Conservation (phyloP, 2,113 vertebrate genomes). For the Myiozetetes cayanensis region DNA sequence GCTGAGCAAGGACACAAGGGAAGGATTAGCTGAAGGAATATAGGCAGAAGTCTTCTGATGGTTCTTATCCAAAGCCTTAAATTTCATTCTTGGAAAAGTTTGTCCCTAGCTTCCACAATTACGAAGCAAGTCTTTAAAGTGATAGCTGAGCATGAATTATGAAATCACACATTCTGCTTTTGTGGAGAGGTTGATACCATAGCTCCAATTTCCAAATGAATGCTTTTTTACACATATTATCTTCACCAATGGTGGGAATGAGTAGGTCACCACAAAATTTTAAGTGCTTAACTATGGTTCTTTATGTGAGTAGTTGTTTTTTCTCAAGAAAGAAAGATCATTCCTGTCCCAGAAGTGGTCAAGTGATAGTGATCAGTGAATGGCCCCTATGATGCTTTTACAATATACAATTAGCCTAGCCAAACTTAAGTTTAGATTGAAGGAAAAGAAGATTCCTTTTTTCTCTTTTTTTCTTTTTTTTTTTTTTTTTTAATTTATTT, state of each 20-base stretch:
- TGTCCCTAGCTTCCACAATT: neutral
- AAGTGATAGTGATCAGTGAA: neutral
- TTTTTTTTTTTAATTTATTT: neutral
- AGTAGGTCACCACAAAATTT: neutral
- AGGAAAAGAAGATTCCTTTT: neutral
- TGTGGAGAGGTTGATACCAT: neutral
- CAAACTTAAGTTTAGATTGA: neutral
- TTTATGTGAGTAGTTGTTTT: neutral
- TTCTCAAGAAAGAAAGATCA: neutral
- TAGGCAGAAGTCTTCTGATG: neutral
- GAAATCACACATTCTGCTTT: neutral
- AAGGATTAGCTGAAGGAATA: neutral
- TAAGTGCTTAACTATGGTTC: neutral
- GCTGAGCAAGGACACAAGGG: neutral
- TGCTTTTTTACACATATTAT: neutral
- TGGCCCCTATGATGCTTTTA: neutral
- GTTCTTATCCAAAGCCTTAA: neutral
- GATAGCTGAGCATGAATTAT: neutral
- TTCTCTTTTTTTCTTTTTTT: rapidly evolving
- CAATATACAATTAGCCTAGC: neutral
- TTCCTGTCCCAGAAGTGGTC: neutral
- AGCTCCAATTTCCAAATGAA: neutral
- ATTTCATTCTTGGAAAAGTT: neutral
- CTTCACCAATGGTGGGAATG: neutral
- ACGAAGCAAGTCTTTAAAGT: neutral